Conservation (phyloP, 2,113 vertebrate genomes). For the Nerophis ophidion region DNA sequence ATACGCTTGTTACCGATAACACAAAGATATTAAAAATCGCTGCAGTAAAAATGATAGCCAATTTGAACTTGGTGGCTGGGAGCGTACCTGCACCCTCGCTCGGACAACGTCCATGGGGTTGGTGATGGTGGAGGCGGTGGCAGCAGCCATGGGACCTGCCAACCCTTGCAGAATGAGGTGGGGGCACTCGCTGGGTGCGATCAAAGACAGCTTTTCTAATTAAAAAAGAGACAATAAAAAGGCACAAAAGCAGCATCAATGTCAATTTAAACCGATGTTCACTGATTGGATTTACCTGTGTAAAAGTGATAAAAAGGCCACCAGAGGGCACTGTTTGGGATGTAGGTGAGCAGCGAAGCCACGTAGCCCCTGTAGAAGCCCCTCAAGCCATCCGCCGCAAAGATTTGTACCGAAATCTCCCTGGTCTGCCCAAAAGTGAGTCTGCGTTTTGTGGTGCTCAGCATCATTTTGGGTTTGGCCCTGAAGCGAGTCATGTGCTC, state of each 20-base stretch:
- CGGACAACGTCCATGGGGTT: conserved; percentile 97
- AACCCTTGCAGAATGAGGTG: conserved; percentile 90
- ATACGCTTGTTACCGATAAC: too few relatives aligned
- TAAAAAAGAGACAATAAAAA: not conserved
- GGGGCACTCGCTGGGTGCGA: conserved; percentile 87
- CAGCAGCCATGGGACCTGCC: conserved; percentile 88
- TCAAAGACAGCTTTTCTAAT: conserved; percentile 82
- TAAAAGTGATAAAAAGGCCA: conserved; percentile 99
- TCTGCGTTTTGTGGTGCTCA: conserved; percentile 47
- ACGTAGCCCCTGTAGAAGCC: conserved; percentile 95
- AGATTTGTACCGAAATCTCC: conserved; percentile 87
- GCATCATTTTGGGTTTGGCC: conserved; percentile 57
- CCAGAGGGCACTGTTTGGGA: conserved; percentile 95
- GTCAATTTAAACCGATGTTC: not conserved
- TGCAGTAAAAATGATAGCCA: not conserved
- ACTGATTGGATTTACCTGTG: conserved; percentile 72
- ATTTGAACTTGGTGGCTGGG: not conserved
- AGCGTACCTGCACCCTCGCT: conserved; percentile 88
- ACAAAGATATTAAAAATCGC: too few relatives aligned
- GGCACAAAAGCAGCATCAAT: not conserved
- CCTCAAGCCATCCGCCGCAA: conserved; percentile 79
- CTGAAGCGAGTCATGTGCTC: conserved; percentile 84
- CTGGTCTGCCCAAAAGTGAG: conserved; percentile 83
- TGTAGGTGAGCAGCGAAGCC: conserved; percentile 92
- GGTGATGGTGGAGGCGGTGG: conserved; percentile 90